Evolutionary conservation across 35 echinoderm and acorn worm genomes (phyloP).

Genomic region (Heliocidaris tuberculata): DNA sequence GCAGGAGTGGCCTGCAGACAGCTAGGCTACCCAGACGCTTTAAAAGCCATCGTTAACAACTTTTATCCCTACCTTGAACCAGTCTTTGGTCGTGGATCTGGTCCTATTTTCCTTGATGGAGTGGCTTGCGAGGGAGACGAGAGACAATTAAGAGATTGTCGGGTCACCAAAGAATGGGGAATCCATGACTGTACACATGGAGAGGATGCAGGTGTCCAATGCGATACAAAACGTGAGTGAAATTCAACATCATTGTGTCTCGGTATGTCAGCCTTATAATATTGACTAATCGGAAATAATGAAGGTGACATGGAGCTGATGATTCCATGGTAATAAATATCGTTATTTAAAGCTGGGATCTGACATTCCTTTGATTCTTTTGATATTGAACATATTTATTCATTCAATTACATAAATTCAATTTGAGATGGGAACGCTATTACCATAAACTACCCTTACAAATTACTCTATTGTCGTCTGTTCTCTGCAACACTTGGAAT

Average conservation of each 20-base stretch:
- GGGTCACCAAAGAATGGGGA: background rate
- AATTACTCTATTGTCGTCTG: no score
- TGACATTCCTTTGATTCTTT: no score
- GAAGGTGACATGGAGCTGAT: no score
- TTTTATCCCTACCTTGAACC: background rate
- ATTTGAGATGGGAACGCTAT: no score
- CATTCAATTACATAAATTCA: no score
- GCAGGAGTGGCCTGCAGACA: slow-evolving; percentile 37
- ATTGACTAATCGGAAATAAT: no score
- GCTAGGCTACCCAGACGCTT: slow-evolving; percentile 17
- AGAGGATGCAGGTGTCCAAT: slow-evolving; percentile 50
- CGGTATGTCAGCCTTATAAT: no score
- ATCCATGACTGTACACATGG: slow-evolving; percentile 49
- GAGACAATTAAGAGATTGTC: slow-evolving; percentile 33
- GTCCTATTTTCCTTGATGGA: slow-evolving; percentile 51
- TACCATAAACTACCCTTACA: no score
- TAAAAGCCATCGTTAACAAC: background rate
- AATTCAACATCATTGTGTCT: background rate
- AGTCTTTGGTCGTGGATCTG: slow-evolving; percentile 39
- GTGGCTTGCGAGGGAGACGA: slow-evolving; percentile 26
- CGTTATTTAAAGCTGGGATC: no score
- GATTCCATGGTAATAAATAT: no score
- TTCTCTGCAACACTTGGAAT: no score
- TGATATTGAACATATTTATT: no score
- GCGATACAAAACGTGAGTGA: slow-evolving; percentile 18